A percentile compares a stretch with the other conserved stretches of the same genome.
Evolutionary conservation across 2,888 invertebrate genomes (phyloP).

Genomic region (Watsonalla binaria): DNA sequence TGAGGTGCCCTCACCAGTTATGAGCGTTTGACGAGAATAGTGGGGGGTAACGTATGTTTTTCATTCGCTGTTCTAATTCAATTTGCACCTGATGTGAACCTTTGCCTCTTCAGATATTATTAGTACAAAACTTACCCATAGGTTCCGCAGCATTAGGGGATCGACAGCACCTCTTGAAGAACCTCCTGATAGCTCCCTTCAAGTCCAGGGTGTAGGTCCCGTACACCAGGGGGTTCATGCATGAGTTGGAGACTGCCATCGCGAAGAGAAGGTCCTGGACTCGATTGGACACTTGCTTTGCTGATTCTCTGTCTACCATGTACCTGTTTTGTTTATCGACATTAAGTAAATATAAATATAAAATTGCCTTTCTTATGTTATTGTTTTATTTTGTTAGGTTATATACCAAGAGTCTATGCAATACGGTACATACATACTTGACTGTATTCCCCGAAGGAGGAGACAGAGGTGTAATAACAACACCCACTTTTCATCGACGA

Average conservation of each 20-base stretch:
- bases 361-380: neutral
- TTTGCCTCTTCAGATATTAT: too few relatives aligned
- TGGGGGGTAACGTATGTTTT: too few relatives aligned
- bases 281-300: conserved; percentile 79
- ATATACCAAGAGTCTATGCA: neutral
- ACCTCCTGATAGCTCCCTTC: conserved; percentile 31
- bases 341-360: too few relatives aligned
- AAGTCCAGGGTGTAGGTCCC: conserved; percentile 81
- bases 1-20: too few relatives aligned
- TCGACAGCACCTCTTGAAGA: conserved; percentile 51
- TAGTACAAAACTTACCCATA: conserved; percentile 24
- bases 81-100: too few relatives aligned
- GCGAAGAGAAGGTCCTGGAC: conserved; percentile 86
- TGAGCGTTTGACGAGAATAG: too few relatives aligned
- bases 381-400: neutral
- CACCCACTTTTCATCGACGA: too few relatives aligned
- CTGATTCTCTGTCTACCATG: conserved; percentile 83
- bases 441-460: too few relatives aligned
- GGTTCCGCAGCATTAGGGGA: conserved; percentile 47
- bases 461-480: too few relatives aligned
- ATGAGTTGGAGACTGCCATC: conserved; percentile 90
- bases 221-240: conserved; percentile 89
- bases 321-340: conserved; percentile 70
- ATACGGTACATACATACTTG: too few relatives aligned
- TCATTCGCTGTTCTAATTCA: too few relatives aligned